phyloP scores from a whole-genome alignment of 2,888 invertebrate species.

The Ophion ellenae region DNA sequence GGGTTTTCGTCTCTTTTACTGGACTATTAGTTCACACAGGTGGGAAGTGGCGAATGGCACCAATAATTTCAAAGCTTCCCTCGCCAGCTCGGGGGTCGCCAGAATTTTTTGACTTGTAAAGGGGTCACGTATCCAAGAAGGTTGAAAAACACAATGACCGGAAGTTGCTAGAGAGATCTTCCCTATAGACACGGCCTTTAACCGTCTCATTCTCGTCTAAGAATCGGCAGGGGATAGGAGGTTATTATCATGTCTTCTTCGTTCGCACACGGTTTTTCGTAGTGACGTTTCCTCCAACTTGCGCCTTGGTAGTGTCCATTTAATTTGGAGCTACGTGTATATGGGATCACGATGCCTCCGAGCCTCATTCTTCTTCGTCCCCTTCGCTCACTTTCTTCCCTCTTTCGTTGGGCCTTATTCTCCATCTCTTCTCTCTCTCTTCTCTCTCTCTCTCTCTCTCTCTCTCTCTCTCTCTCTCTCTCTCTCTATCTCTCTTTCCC shows the following conservation, averaged over 20 bases:
- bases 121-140: too few species aligned
- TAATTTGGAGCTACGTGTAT: constrained; percentile 14
- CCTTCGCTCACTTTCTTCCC: constrained; percentile 37
- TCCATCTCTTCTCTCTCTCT: background rate
- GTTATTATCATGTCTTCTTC: constrained; percentile 12
- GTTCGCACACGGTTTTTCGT: constrained; percentile 1
- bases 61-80: too few species aligned
- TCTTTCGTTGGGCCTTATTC: constrained; percentile 1
- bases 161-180: background rate
- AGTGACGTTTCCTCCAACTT: background rate
- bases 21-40: too few species aligned
- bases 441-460: constrained; percentile 41
- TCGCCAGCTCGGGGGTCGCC: too few species aligned
- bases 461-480: constrained; percentile 24
- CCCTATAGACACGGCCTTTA: background rate
- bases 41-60: too few species aligned
- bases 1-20: too few species aligned
- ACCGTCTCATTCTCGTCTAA: too few species aligned
- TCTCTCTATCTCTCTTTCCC: constrained; percentile 45
- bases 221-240: background rate
- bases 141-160: background rate
- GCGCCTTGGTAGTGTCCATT: constrained; percentile 5
- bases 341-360: background rate
- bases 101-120: too few species aligned
- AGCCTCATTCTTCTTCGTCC: constrained; percentile 38